These are phyloP conservation scores for Cremastinae sp. DNA, from an alignment of 2,888 invertebrate genomes.

Conservation along the genomic window DNA sequence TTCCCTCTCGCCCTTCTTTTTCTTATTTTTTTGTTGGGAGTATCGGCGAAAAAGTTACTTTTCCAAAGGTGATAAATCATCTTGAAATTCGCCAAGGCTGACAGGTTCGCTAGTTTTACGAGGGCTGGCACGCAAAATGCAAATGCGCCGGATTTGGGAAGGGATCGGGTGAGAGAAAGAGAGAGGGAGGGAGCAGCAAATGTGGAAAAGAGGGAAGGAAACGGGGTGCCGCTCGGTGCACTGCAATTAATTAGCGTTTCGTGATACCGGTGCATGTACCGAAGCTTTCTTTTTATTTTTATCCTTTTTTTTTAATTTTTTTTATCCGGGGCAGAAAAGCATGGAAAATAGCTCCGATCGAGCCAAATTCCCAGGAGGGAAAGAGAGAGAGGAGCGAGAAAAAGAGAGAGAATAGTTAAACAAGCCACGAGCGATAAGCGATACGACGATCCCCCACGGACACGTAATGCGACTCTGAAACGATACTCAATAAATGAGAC, in stretches of 20 bases:
- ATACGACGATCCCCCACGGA: constrained; percentile 68
- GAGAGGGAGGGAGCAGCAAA: constrained; percentile 46
- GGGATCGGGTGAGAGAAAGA: constrained; percentile 16
- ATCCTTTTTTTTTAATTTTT: constrained; percentile 21
- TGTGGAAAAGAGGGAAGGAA: constrained; percentile 51
- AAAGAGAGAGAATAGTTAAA: constrained; percentile 41
- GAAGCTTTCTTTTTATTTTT: constrained; percentile 67
- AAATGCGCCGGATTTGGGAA: constrained; percentile 65
- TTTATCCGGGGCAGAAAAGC: constrained; percentile 24
- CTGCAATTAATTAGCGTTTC: constrained; percentile 78
- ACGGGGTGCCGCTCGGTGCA: constrained; percentile 70
- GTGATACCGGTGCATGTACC: constrained; percentile 76
- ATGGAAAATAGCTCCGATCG: constrained; percentile 8
- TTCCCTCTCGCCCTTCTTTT: constrained; percentile 1
- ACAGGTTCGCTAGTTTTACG: constrained; percentile 77
- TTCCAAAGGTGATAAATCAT: constrained; percentile 76
- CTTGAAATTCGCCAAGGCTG: constrained; percentile 76
- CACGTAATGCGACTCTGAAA: constrained; percentile 61
- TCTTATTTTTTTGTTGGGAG: constrained; percentile 52
- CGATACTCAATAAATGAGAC: constrained; percentile 58
- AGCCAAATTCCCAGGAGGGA: constrained; percentile 2
- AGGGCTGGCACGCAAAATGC: constrained; percentile 78
- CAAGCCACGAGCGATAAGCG: constrained; percentile 71
- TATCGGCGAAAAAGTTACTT: constrained; percentile 76
- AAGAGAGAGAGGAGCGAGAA: not conserved